Evolutionary conservation across 2,113 vertebrate species (phyloP), one percentile per base, ranked within the genome.

Genomic region (Nothocercus nigrocapillus): DNA sequence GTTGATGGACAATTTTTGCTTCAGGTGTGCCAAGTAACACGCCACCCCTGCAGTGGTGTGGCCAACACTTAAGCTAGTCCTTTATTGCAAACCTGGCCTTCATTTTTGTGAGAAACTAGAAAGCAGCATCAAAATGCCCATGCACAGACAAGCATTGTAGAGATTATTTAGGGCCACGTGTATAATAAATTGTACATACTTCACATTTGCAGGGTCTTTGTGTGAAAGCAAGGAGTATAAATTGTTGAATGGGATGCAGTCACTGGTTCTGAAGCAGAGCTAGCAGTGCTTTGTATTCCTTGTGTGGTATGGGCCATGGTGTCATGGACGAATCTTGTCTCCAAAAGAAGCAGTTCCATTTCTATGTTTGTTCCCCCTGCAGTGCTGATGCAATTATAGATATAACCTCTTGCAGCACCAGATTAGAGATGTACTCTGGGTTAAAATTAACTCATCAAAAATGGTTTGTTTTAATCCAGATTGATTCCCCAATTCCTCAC

Each of bases 391-490:
- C 75, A 86, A 61, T 83, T 92, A 77, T 89, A 93, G 85, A 7
- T 5, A 2, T 44, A 62, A 86, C 42, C 34, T 84, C 83, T 93
- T 53, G 62, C 58, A 36, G 66, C 75, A 82, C 72, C 53, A 76
- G 77, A 87, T 87, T 73, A 94, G 58, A 82, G 53, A 82, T 42
- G 84, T 2, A 1, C 47, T 81, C 92, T 87, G 77, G 38, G 81
- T 93, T 95, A 96, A 94, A 93, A 92, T 95, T 92, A 96, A 89
- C 84, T 90, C 89, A 74, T 53, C 84, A 87, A 89, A 92, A 95
- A 76, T 87, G 74, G 70, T 75, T 84, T 56, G 32, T 82, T 93
- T 86, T 97, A 97, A 96, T 95, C 91, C 38, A 4, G 51, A 30
- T 86, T 95, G 95, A 97, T 93, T 94, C 93, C n/a, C 58, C 28